Evolutionary conservation across 2,888 invertebrate species (phyloP).

Genomic region (Meta bourneti): DNA sequence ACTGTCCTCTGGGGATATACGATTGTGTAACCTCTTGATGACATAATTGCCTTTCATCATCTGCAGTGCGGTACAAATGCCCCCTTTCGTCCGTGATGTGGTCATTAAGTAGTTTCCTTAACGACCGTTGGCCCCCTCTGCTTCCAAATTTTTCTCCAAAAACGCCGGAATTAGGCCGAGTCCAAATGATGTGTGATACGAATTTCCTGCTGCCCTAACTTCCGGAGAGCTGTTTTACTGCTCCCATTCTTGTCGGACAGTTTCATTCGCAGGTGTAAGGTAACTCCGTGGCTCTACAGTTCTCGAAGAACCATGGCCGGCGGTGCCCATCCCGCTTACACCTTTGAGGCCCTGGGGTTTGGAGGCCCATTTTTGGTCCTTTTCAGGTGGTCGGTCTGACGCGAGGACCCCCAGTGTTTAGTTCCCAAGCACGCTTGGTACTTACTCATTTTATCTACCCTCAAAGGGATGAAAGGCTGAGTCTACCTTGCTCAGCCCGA

Average conservation of each 20-base stretch:
- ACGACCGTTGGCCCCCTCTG: not conserved
- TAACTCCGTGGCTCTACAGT: no score
- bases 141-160: not conserved
- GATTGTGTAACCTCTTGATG: conserved; percentile 16
- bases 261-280: no score
- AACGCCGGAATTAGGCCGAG: not conserved
- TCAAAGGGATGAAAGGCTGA: no score
- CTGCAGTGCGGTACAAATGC: conserved; percentile 15
- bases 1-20: not conserved
- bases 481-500: no score
- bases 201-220: conserved; percentile 6
- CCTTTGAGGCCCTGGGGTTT: not conserved
- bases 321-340: no score
- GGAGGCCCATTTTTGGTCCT: no score
- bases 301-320: no score
- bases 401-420: no score
- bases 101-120: not conserved
- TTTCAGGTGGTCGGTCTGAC: no score
- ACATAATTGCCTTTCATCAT: conserved; percentile 45
- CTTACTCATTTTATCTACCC: no score
- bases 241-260: not conserved
- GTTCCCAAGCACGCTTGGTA: no score
- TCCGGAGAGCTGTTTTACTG: not conserved
- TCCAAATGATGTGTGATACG: conserved; percentile 1
- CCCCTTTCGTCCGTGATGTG: not conserved